Evolutionary conservation across 2,888 invertebrate species (phyloP), one percentile per base, ranked within the genome.

Genomic region (Alloplasta piceator): DNA sequence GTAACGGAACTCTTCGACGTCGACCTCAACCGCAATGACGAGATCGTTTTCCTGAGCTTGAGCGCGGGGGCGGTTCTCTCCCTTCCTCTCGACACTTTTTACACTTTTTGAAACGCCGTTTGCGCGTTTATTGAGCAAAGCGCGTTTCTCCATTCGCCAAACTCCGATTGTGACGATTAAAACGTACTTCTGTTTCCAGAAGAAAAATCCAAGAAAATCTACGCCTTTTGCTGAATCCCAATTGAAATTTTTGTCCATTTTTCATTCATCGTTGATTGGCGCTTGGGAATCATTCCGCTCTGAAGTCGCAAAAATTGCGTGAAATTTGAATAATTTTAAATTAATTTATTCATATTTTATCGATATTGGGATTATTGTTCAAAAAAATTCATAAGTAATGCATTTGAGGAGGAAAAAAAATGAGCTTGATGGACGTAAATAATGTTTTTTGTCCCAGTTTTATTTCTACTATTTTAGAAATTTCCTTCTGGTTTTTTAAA

Each of bases 11-110:
- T 74, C 73, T 70, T 78, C 77, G 70, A 74, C 66, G 78, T 6
- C 76, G 81, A 63, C 77, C 73, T 81, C 81, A 81, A 81, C 77
- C 81, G 81, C 81, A 74, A 81, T 81, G 77, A 81, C 77, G 81
- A 81, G 77, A 77, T 63, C 38, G 58, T 36, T 50, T 6, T 36
- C 70, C 41, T 58, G 61, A 70, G 70, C 70, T 5, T 64, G 55
- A 26, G 26, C 26, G 67, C 81, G 73, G 73, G 81, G 78, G 81
- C 78, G 73, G 50, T 46, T 58, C 16, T 60, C 10, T 56, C 50
- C 41, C 41, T 50, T 50, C 60, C 64, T 46, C 56, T 6, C n/a
- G 5, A 10, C 52, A 39, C 52, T 68, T 43, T 58, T 58, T 56
- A 12, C 52, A 6, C 16, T 75, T 41, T 36, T 12, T 67, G 36